Evolutionary conservation across 2,797 vertebrate species (phyloP).

Genomic region (Stomatorhinus walkeri): DNA sequence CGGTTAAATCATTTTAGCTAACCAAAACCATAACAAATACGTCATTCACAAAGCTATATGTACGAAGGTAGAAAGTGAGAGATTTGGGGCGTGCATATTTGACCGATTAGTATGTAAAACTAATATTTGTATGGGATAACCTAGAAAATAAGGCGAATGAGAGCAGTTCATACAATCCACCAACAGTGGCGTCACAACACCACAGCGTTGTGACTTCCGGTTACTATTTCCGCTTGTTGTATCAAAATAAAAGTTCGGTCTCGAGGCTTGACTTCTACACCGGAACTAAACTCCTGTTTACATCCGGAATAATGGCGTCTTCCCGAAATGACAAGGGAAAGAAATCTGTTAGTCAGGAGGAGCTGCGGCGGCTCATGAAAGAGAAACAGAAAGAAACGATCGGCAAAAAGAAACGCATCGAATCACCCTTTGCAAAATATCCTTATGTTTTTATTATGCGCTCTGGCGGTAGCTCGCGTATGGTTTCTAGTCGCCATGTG

Average conservation of each 20-base stretch:
- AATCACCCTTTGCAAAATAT: slow-evolving; percentile 80
- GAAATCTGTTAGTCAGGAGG: slow-evolving; percentile 82
- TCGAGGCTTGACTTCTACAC: background rate
- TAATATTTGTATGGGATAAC: background rate
- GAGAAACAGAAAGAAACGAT: slow-evolving; percentile 74
- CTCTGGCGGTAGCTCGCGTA: background rate
- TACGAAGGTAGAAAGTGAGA: background rate
- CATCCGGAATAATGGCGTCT: slow-evolving; percentile 49
- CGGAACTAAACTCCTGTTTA: background rate
- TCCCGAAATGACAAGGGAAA: slow-evolving; percentile 53
- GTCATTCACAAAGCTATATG: background rate
- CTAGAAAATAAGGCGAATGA: background rate
- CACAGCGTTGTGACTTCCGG: background rate
- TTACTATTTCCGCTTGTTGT: background rate
- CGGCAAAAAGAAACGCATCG: slow-evolving; percentile 70
- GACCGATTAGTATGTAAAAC: background rate
- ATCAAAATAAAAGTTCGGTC: background rate
- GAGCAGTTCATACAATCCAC: background rate
- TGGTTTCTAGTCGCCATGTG: background rate
- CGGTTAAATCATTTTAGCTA: background rate
- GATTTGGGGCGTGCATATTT: background rate
- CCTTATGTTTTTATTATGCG: slow-evolving; percentile 33
- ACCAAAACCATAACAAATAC: background rate
- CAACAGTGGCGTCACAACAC: background rate
- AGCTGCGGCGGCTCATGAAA: slow-evolving; percentile 82